Base-by-base conservation (phyloP, 23 tunicate genomes). In the Trididemnum miniatum region DNA sequence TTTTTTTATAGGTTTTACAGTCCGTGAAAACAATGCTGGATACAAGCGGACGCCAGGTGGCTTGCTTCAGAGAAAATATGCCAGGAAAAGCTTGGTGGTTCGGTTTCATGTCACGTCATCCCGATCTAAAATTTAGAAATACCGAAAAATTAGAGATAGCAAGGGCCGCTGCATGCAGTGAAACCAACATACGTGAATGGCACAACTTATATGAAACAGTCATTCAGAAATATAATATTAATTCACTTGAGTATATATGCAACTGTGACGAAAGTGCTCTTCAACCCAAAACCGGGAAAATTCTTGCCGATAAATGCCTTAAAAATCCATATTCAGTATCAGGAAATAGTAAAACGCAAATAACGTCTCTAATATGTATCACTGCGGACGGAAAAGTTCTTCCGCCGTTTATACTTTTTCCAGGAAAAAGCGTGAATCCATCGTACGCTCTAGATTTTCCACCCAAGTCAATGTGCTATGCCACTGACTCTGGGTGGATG, bases 31-130 rank as follows among this genome's bases (percentile, higher is more conserved):
- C 28, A 3, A 29, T 71, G 76, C 39, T 71, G 24, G 82, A 78
- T 51, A 7, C 26, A 24, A 2, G 35, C 25, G 82, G 82, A 3
- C 30, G 34, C 1, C 34, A 51, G 12, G 35, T 78, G 2, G 1
- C 35, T 28, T 1, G 1, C 20, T 78, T 78, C n/a, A 20, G 27
- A 54, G 69, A 51, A 35, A 78, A 78, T 30, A 28, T 18, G 5
- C 82, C 82, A 25, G 67, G 82, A 3, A 31, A 54, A 3, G 38
- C 82, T 1, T 78, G 82, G 82, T 78, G 82, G 82, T 27, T 23
- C 26, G 82, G 67, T 9, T 78, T 50, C 31, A 2, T 24, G 35
- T 9, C 69, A 7, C 34, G 67, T 1, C 69, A 78, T 20, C 38
- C 36, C 7, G 76, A 71, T 71, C 31, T 71, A 31, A 27, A 28